Evolutionary conservation across 2,797 vertebrate species (phyloP).

Genomic region (Falco rusticolus): DNA sequence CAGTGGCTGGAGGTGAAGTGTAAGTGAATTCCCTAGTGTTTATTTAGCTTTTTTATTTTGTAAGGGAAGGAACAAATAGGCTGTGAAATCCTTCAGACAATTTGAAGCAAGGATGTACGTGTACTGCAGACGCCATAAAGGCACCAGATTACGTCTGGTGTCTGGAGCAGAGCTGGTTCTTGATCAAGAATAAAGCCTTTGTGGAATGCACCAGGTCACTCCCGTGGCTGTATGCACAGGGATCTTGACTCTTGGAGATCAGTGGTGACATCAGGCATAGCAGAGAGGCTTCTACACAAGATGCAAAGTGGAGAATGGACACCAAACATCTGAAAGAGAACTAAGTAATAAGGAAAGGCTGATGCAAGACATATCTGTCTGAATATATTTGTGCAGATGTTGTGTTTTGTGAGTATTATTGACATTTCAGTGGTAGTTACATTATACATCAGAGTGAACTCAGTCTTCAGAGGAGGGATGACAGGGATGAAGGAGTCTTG

Average conservation of each 20-base stretch:
- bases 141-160: not conserved
- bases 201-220: not conserved
- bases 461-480: not conserved
- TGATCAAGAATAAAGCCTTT: not conserved
- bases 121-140: not conserved
- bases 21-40: not conserved
- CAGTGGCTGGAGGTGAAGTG: not conserved
- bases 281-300: not conserved
- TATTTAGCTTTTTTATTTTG: not conserved
- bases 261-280: too few relatives aligned
- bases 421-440: not conserved
- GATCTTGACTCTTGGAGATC: not conserved
- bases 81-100: not conserved
- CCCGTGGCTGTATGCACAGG: rapidly evolving
- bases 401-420: not conserved
- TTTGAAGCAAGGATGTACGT: not conserved
- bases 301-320: not conserved
- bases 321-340: not conserved
- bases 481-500: not conserved
- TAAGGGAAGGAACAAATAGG: not conserved
- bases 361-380: not conserved
- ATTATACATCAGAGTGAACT: too few relatives aligned
- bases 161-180: not conserved
- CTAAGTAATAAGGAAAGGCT: not conserved
- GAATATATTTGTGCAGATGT: not conserved